Evolutionary conservation across 2,113 vertebrate genomes (phyloP), one percentile per base, ranked within the genome.

Genomic region (Mixornis gularis): DNA sequence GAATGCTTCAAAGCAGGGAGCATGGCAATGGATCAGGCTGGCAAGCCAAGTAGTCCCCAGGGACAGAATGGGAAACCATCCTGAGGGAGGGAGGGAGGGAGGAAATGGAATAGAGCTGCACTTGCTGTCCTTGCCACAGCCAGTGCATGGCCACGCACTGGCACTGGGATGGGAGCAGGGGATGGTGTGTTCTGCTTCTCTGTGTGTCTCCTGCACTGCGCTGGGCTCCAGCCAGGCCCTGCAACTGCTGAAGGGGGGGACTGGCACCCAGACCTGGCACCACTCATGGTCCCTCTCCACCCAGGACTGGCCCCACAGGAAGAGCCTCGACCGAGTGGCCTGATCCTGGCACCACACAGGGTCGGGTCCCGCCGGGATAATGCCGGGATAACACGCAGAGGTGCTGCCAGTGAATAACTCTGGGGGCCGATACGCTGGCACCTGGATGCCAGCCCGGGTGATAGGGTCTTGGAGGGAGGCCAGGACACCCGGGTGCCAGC

Each of bases 391-490:
- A 79, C 66, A 13, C 4, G 0, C 17, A 9, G 70, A 74, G 85
- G 53, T 64, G 82, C 74, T 87, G 85, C 87, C 58, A 51, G 74
- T 1, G 24, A 29, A 51, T 82, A 34, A 79, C 26, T 81, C 62
- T 4, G 0, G 6, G 32, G 36, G 38, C 25, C 0, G 5, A 81
- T 55, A 46, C 0, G 0, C 60, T 48, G 79, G 85, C 81, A 94
- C 66, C 77, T 83, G 94, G 89, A 90, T 84, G 80, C 91, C 86
- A 94, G 92, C 89, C 94, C 11, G 0, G 81, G 46, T 94, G 89
- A 96, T 77, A 90, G 56, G 82, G 38, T 3, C 92, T 70, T 88
- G 87, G 87, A 92, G 64, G 40, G 21, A 79, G 64, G 94, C 94
- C 95, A 95, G 94, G 90, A 85, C 87, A 60, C 32, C 55, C 15